Evolutionary conservation across 2,888 invertebrate species (phyloP).

Genomic region (Melikaiella ostensackeni): DNA sequence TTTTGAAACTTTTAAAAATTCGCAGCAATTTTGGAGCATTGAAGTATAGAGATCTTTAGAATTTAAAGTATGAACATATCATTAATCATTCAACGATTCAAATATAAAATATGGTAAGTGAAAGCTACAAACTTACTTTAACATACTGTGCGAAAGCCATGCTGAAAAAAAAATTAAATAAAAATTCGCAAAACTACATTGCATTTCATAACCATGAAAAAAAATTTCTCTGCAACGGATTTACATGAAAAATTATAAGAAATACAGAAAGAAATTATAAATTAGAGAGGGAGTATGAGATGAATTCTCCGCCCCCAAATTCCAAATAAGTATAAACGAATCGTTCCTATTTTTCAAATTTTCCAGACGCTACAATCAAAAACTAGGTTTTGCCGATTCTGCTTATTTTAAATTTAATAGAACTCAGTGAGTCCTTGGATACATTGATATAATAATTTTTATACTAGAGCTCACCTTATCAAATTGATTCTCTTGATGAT

Average conservation of each 20-base stretch:
- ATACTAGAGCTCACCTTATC: conserved; percentile 5
- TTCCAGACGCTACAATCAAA: background rate
- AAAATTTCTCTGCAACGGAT: background rate
- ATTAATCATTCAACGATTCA: background rate
- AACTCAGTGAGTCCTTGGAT: background rate
- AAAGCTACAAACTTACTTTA: background rate
- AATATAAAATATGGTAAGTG: background rate
- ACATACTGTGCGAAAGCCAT: background rate
- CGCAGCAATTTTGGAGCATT: too few relatives aligned
- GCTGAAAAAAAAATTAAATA: background rate
- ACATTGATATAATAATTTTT: conserved; percentile 13
- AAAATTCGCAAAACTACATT: too few relatives aligned
- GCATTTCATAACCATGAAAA: background rate
- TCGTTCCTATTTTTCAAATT: background rate
- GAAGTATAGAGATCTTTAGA: background rate
- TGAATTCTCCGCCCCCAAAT: background rate
- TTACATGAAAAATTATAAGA: background rate
- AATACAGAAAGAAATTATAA: background rate
- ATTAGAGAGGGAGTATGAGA: background rate
- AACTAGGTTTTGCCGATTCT: background rate
- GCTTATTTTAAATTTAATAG: background rate
- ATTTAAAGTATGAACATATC: too few relatives aligned
- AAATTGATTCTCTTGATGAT: conserved; percentile 12
- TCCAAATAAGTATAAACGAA: background rate
- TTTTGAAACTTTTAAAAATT: too few relatives aligned